Evolutionary conservation across 2,888 invertebrate species (phyloP).

Genomic region (Malachius bipustulatus): DNA sequence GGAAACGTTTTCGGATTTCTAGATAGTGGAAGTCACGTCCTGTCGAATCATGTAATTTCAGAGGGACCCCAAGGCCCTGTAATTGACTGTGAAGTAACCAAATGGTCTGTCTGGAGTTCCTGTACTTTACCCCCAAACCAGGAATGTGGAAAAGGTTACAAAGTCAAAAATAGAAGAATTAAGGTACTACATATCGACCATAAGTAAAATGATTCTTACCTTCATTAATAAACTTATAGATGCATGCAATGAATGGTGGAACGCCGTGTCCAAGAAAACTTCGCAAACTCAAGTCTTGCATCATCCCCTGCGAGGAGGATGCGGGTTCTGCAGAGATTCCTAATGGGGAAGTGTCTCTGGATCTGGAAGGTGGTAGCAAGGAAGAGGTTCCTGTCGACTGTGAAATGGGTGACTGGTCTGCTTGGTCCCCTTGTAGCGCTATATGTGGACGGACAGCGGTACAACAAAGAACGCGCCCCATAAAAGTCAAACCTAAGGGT

Average conservation of each 20-base stretch:
- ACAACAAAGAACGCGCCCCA: conserved; percentile 42
- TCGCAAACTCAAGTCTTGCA: not conserved
- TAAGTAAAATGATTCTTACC: not conserved
- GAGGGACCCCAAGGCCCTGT: too few relatives aligned
- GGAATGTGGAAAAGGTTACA: conserved; percentile 40
- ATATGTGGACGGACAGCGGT: conserved; percentile 48
- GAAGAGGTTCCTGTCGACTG: conserved; percentile 31
- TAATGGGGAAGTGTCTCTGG: too few relatives aligned
- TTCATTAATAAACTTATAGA: too few relatives aligned
- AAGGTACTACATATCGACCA: conserved; percentile 26
- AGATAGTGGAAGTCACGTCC: too few relatives aligned
- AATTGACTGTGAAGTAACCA: conserved; percentile 39
- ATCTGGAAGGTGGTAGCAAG: not conserved
- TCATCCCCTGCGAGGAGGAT: not conserved
- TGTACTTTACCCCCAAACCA: conserved; percentile 29
- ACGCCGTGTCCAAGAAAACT: conserved; percentile 40
- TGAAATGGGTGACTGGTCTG: conserved; percentile 40
- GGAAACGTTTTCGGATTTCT: too few relatives aligned
- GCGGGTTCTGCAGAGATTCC: not conserved
- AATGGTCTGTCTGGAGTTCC: conserved; percentile 41
- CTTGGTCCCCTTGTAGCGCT: conserved; percentile 51
- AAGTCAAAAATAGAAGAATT: conserved; percentile 38
- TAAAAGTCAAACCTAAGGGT: conserved; percentile 31
- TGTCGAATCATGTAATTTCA: too few relatives aligned
- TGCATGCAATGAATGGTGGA: conserved; percentile 39